phyloP scores from a whole-genome alignment of 2,888 invertebrate species.

The Plagodis pulveraria region DNA sequence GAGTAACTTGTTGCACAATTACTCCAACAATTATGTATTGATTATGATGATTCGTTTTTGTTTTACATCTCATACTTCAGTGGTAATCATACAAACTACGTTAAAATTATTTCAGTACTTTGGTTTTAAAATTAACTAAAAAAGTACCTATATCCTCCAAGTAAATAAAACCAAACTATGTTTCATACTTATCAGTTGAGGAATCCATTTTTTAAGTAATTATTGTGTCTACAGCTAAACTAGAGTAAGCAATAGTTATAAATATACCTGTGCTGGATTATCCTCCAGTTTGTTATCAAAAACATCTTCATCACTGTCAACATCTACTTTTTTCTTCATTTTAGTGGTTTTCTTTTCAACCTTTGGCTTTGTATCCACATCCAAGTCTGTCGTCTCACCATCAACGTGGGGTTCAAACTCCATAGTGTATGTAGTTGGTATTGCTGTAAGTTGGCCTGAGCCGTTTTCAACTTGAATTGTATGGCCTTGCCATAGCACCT shows the following conservation, averaged over 20 bases:
- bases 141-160: too few relatives aligned
- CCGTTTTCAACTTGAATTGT: slow-evolving; percentile 87
- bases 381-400: slow-evolving; percentile 63
- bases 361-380: slow-evolving; percentile 76
- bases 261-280: slow-evolving; percentile 83
- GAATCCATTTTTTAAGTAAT: too few relatives aligned
- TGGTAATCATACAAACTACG: too few relatives aligned
- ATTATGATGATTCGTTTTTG: too few relatives aligned
- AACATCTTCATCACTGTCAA: slow-evolving; percentile 79
- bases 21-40: too few relatives aligned
- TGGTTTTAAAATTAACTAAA: too few relatives aligned
- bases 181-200: too few relatives aligned
- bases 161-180: too few relatives aligned
- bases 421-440: slow-evolving; percentile 69
- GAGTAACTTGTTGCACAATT: too few relatives aligned
- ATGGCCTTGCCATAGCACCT: slow-evolving; percentile 88
- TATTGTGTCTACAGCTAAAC: too few relatives aligned
- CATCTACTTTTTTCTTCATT: slow-evolving; percentile 81
- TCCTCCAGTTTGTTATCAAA: slow-evolving; percentile 89
- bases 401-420: slow-evolving; percentile 71
- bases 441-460: slow-evolving; percentile 65
- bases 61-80: too few relatives aligned
- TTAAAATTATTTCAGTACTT: too few relatives aligned
- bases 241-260: not conserved
- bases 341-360: slow-evolving; percentile 74